Evolutionary conservation across 2,797 vertebrate species (phyloP), one percentile per base, ranked within the genome.

Genomic region (Hoplostethus atlanticus): DNA sequence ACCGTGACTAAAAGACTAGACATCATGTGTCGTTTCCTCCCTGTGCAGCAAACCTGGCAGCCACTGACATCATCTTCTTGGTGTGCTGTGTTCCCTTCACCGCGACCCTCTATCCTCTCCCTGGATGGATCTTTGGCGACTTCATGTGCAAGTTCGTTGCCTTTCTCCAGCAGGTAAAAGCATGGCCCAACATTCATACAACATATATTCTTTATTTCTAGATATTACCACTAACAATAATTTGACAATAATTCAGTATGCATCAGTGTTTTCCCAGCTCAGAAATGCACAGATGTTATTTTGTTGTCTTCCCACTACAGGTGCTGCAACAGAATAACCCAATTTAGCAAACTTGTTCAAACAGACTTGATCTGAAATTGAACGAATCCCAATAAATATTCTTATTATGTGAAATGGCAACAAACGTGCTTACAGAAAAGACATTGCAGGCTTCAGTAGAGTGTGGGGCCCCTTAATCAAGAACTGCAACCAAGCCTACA

Each of bases 141-240:
- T 96, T 96, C 84, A 95, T 96, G 94, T 96, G 95, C 90, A 96
- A 95, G 85, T 95, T 92, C 91, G 95, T 96, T 16, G 95, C 95
- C 64, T 96, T 95, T 87, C 88, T 96, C 6, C 95, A 96, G 75
- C 95, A 96, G 95, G 95, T 95, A 93, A 86, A 73, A 34, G 12
- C 6, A 38, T 10, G 17, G 55, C 28, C 34, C 3, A 9, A 31
- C 25, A 8, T 44, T 34, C 21, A 46, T 58, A 7, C 16, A 34
- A 34, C 16, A 46, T 17, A 8, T 21, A 8, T 28, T 28, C 28
- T 28, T 48, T 48, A 17, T 16, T 17, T 17, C 6, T n/a, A 12
- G 16, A 47, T 13, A 9, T 11, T 44, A 50, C 13, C 30, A n/a
- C 54, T 15, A 13, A 34, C 30, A 56, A n/a, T 15, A 28, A 28